A percentile compares a stretch with the other conserved stretches of the same genome.
Evolutionary conservation across 2,888 invertebrate species (phyloP).

Genomic region (Sarcophaga variegata): DNA sequence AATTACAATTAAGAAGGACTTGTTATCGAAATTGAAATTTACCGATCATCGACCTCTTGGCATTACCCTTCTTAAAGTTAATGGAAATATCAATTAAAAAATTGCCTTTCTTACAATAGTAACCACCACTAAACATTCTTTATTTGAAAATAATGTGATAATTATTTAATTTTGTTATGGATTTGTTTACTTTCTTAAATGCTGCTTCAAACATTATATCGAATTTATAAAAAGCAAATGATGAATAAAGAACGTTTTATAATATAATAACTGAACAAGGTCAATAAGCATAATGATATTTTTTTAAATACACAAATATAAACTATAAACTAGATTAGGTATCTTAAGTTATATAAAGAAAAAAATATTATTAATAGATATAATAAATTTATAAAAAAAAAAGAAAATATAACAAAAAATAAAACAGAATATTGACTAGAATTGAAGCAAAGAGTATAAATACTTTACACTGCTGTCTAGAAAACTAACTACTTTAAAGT

Average conservation of each 20-base stretch:
- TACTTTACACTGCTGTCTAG: too few species aligned
- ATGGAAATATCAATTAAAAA: too few species aligned
- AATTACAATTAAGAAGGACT: too few species aligned
- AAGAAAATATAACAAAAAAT: conserved; percentile 13
- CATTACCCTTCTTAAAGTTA: too few species aligned
- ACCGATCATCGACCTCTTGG: too few species aligned
- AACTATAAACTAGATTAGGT: conserved; percentile 58
- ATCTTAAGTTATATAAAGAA: conserved; percentile 15
- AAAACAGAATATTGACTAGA: too few species aligned
- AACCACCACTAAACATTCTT: too few species aligned
- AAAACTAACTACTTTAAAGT: too few species aligned
- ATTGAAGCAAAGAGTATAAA: too few species aligned
- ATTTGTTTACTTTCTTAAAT: conserved; percentile 28
- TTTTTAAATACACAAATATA: conserved; percentile 47
- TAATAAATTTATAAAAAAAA: conserved; percentile 32
- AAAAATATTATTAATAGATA: conserved; percentile 3
- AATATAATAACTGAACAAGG: conserved; percentile 69
- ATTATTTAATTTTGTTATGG: neutral
- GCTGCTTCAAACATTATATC: conserved; percentile 68
- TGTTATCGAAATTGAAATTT: too few species aligned
- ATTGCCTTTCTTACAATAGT: too few species aligned
- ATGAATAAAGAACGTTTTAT: conserved; percentile 17
- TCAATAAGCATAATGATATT: conserved; percentile 71
- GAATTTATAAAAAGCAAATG: conserved; percentile 68
- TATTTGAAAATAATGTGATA: neutral